These are phyloP conservation scores for Dermatemys mawii DNA, from an alignment of 2,113 vertebrate genomes.

Conservation along the genomic window DNA sequence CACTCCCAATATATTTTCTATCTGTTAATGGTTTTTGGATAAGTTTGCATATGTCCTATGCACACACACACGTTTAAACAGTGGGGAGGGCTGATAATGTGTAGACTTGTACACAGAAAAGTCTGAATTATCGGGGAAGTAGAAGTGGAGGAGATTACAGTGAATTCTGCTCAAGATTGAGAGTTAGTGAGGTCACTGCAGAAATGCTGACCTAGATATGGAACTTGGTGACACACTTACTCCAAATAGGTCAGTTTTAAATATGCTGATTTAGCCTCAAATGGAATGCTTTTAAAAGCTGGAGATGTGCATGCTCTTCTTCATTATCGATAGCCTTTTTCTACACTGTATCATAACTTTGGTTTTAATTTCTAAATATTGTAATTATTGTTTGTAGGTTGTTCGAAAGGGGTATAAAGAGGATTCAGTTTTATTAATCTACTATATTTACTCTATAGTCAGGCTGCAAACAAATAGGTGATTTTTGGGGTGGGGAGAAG, in stretches of 20 bases:
- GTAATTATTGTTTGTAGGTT: conserved; percentile 37
- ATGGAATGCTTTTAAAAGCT: conserved; percentile 54
- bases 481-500: no score
- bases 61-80: background rate
- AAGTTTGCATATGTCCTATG: background rate
- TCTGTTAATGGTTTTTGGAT: background rate
- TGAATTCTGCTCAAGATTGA: background rate
- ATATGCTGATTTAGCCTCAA: conserved; percentile 41
- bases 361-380: conserved; percentile 19
- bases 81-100: background rate
- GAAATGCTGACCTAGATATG: conserved; percentile 6
- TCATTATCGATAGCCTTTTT: conserved; percentile 37
- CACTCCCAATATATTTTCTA: background rate
- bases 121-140: background rate
- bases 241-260: conserved; percentile 44
- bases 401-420: conserved; percentile 40
- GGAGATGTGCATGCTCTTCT: conserved; percentile 11
- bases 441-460: background rate
- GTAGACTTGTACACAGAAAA: background rate
- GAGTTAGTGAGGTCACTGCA: background rate
- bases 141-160: background rate
- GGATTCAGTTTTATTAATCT: conserved; percentile 52
- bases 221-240: conserved; percentile 20
- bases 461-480: conserved; percentile 42
- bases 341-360: conserved; percentile 20